These are phyloP conservation scores for Ceratina japonica DNA, from an alignment of 1,140 invertebrate genomes.

Conservation along the genomic window DNA sequence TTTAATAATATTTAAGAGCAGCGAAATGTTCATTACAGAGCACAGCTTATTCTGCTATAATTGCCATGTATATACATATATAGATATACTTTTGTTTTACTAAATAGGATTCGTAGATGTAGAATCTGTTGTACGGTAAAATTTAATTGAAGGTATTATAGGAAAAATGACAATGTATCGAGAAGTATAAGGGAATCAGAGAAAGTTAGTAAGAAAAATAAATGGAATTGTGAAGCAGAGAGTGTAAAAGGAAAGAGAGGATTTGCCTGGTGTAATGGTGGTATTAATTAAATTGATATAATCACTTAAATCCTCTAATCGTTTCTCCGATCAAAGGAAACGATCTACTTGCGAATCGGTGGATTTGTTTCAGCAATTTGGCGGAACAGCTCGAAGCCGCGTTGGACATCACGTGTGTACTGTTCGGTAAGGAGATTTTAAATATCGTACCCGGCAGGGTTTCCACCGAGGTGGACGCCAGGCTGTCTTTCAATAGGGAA, in stretches of 20 bases:
- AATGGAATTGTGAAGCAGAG: constrained; percentile 2
- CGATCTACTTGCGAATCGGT: constrained; percentile 26
- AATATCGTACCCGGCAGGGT: constrained; percentile 99
- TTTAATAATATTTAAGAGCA: background rate
- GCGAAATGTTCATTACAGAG: too few species aligned
- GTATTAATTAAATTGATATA: constrained; percentile 18
- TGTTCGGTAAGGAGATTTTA: constrained; percentile 98
- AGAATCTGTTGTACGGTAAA: constrained; percentile 16
- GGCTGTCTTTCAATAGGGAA: constrained; percentile 96
- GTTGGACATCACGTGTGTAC: constrained; percentile 95
- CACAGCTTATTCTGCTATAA: background rate
- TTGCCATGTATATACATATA: background rate
- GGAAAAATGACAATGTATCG: constrained; percentile 21
- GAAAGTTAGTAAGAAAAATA: constrained; percentile 24
- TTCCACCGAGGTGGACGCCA: constrained; percentile 99
- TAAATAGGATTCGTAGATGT: constrained; percentile 20
- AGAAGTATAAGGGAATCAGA: constrained; percentile 6
- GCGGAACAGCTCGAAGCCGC: constrained; percentile 89
- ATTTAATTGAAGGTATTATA: constrained; percentile 36
- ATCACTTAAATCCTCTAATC: background rate
- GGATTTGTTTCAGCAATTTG: constrained; percentile 80
- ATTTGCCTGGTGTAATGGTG: constrained; percentile 4
- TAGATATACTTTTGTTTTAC: background rate
- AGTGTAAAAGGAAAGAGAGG: background rate
- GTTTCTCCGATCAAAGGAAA: background rate